These are phyloP conservation scores for Toxotes jaculatrix DNA, from an alignment of 2,113 vertebrate genomes.

Conservation along the genomic window DNA sequence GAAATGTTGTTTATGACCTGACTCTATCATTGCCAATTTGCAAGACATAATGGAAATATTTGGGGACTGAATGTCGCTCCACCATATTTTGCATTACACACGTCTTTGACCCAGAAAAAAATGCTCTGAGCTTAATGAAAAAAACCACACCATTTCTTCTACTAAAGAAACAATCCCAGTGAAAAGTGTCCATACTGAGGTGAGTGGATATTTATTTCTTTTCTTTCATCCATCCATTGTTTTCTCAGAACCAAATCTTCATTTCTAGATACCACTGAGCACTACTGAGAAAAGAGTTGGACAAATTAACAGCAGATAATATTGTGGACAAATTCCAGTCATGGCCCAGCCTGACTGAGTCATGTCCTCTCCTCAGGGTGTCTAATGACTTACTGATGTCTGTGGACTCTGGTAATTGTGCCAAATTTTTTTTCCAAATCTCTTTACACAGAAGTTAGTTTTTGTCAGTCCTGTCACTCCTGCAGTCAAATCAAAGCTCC, in stretches of 20 bases:
- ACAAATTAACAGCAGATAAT: neutral
- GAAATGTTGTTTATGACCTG: conserved; percentile 32
- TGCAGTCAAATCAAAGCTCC: conserved; percentile 1
- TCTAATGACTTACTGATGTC: conserved; percentile 39
- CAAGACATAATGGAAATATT: neutral
- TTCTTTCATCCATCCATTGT: neutral
- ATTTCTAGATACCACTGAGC: neutral
- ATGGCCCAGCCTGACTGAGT: conserved; percentile 30
- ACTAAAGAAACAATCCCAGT: neutral
- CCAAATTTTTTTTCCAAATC: neutral
- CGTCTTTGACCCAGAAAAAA: neutral
- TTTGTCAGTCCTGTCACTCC: neutral
- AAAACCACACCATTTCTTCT: conserved; percentile 1
- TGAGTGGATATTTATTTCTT: neutral
- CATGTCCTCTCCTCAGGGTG: conserved; percentile 17
- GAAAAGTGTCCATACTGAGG: neutral
- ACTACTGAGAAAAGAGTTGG: neutral
- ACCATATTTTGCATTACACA: conserved; percentile 38
- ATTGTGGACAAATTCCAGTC: conserved; percentile 11
- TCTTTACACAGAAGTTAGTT: neutral
- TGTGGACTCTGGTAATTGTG: conserved; percentile 22
- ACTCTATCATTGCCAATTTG: conserved; percentile 32
- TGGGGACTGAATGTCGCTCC: neutral
- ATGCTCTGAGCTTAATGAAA: neutral
- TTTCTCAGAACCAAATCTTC: neutral